phyloP scores from a whole-genome alignment of 2,113 vertebrate species.

The Connochaetes taurinus region DNA sequence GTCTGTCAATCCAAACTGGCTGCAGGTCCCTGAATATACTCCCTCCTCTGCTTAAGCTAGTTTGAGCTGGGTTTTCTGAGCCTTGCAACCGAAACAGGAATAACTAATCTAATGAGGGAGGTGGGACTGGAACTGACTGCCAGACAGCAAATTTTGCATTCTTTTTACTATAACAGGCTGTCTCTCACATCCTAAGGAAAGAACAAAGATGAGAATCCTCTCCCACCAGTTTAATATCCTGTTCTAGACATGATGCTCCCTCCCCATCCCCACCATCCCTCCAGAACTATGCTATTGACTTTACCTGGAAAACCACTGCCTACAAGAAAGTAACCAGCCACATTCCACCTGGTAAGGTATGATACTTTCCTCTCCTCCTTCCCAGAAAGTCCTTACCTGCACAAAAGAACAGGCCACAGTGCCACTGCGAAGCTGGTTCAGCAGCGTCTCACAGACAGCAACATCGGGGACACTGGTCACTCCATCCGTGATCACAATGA shows the following conservation, averaged over 20 bases:
- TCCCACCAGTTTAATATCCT: not conserved
- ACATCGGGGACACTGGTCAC: conserved; percentile 98
- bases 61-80: conserved; percentile 12
- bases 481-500: conserved; percentile 98
- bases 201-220: not conserved
- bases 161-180: not conserved
- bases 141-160: not conserved
- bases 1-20: not conserved
- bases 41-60: not conserved
- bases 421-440: conserved; percentile 96
- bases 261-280: not conserved
- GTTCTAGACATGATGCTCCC: not conserved
- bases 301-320: not conserved
- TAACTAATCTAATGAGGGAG: not conserved
- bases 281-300: not conserved
- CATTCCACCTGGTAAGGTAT: not conserved
- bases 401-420: conserved; percentile 97
- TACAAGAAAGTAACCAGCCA: not conserved
- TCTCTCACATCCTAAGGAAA: not conserved
- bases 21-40: not conserved
- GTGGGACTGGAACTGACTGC: not conserved
- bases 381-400: conserved; percentile 81
- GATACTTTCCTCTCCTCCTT: not conserved
- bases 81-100: not conserved
- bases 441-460: conserved; percentile 93